Conservation (phyloP, 2,888 invertebrate species). For the Macrosiphum euphorbiae region DNA sequence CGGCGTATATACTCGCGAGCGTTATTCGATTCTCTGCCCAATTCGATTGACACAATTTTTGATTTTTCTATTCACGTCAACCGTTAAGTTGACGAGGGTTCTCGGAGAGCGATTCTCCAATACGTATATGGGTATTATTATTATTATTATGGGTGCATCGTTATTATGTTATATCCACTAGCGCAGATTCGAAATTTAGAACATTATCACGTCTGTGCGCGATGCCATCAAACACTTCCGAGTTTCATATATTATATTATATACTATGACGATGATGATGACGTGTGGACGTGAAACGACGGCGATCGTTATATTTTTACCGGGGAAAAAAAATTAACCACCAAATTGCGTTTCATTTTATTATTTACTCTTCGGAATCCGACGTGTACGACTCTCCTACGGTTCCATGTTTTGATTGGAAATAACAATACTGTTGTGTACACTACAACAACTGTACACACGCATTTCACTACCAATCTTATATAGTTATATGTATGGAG, state of each 20-base stretch:
- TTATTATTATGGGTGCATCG: no score
- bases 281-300: not conserved
- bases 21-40: conserved; percentile 17
- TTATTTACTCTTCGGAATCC: not conserved
- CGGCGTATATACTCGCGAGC: no score
- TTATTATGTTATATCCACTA: not conserved
- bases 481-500: not conserved
- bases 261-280: not conserved
- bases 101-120: not conserved
- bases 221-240: not conserved
- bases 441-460: not conserved
- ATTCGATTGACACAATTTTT: conserved; percentile 28
- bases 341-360: conserved; percentile 6
- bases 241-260: not conserved
- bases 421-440: not conserved
- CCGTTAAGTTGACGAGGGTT: conserved; percentile 37
- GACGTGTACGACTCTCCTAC: not conserved
- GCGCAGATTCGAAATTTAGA: not conserved
- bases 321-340: not conserved
- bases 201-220: not conserved
- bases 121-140: not conserved
- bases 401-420: not conserved
- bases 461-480: not conserved
- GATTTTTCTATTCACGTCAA: conserved; percentile 40
- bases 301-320: not conserved